Conservation (phyloP, 2,797 vertebrate species). For the Microctenopoma stevenorrisi region DNA sequence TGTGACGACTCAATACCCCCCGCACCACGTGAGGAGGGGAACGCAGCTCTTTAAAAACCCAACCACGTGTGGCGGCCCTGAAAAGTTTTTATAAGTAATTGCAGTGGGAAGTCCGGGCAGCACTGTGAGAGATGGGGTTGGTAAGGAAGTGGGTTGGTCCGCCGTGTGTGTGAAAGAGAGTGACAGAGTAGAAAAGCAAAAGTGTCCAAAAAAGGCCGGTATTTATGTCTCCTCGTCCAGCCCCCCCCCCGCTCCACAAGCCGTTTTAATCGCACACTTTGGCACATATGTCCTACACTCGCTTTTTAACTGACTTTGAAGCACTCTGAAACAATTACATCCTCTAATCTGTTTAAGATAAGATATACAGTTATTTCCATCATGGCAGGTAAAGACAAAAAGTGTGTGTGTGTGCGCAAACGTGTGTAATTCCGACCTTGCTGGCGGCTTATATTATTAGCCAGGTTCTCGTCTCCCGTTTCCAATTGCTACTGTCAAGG, state of each 20-base stretch:
- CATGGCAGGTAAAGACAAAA: slow-evolving; percentile 63
- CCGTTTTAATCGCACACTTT: slow-evolving; percentile 65
- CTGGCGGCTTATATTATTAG: slow-evolving; percentile 57
- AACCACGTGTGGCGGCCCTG: slow-evolving; percentile 86
- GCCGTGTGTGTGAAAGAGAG: slow-evolving; percentile 82
- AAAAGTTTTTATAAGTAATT: slow-evolving; percentile 91
- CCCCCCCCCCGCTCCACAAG: slow-evolving; percentile 23
- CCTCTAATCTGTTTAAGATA: slow-evolving; percentile 74
- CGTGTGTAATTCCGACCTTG: slow-evolving; percentile 49
- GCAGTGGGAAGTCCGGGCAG: slow-evolving; percentile 87
- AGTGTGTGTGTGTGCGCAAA: slow-evolving; percentile 16
- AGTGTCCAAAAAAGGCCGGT: slow-evolving; percentile 79
- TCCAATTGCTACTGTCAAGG: slow-evolving; percentile 69
- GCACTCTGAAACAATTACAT: slow-evolving; percentile 74
- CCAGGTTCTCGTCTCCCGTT: slow-evolving; percentile 77
- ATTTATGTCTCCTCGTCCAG: slow-evolving; percentile 75
- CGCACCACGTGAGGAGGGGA: slow-evolving; percentile 84
- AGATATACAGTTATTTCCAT: slow-evolving; percentile 73
- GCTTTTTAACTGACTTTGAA: slow-evolving; percentile 64
- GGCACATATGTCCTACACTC: slow-evolving; percentile 50
- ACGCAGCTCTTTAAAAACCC: slow-evolving; percentile 87
- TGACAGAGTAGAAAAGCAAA: slow-evolving; percentile 79
- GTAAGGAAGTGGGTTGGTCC: slow-evolving; percentile 87
- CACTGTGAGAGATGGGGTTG: slow-evolving; percentile 81
- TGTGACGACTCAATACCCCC: slow-evolving; percentile 90